Evolutionary conservation across 2,797 vertebrate species (phyloP), one percentile per base, ranked within the genome.

Genomic region (Tokudaia tokunoshimensis): DNA sequence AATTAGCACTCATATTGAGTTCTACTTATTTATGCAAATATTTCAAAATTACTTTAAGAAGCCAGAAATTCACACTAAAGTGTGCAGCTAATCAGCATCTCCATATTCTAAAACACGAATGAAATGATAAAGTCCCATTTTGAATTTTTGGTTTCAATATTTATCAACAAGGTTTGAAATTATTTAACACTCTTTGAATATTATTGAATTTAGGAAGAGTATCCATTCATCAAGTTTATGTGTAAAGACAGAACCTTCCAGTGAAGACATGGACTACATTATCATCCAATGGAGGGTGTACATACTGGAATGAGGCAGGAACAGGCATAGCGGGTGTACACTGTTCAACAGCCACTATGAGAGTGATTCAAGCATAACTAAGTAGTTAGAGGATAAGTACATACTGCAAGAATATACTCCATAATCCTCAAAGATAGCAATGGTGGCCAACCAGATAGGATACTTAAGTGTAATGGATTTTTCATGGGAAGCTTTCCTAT

Each of bases 61-160:
- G 63, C 76, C 0, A 0, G 14, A 31, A 95, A 79, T 97, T 96
- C 92, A 89, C 10, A 83, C n/a, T 59, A 96, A 63, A 61, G n/a
- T 90, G 59, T 65, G 97, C 95, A 70, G 67, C 90, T 91, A 20
- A 74, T 76, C 70, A 90, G 84, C 78, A 78, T n/a, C 93, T 96
- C 76, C 86, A 96, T 88, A 97, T 96, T 95, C 90, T 94, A 92
- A 93, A 94, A 86, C 65, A 93, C 89, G 82, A 63, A 91, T 93
- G 63, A 97, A 95, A 22, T 88, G 59, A 83, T 82, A 80, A 79
- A 65, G 19, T 83, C 63, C 20, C n/a, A 74, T 82, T 93, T 91
- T 90, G 76, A 96, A 85, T 87, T 89, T 92, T 95, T 81, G 67
- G 17, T 89, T 96, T 91, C 63, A 83, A 59, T 74, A 83, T 59